Evolutionary conservation across 2,888 invertebrate genomes (phyloP).

Genomic region (Drosophila helvetica): DNA sequence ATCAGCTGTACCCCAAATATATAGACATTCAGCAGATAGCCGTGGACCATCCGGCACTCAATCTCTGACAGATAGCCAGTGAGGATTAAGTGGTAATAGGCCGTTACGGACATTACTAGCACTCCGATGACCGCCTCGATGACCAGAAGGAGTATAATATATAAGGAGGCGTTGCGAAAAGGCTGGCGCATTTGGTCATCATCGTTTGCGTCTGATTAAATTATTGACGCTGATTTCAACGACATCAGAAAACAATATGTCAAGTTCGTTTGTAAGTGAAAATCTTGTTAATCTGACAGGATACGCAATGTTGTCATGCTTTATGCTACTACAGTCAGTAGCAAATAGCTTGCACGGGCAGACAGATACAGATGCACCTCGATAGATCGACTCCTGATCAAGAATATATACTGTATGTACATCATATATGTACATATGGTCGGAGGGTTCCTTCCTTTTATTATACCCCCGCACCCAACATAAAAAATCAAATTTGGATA

Average conservation of each 20-base stretch:
- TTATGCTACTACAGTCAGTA: not conserved
- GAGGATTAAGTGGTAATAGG: conserved; percentile 66
- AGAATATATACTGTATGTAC: too few species aligned
- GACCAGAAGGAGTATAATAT: conserved; percentile 68
- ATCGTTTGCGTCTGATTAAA: conserved; percentile 28
- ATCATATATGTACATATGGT: too few species aligned
- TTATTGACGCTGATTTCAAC: not conserved
- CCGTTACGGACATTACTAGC: conserved; percentile 67
- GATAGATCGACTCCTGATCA: too few species aligned
- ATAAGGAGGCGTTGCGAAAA: conserved; percentile 71
- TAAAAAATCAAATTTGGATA: not conserved
- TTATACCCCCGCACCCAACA: too few species aligned
- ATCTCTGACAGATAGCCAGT: conserved; percentile 63
- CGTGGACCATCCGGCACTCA: conserved; percentile 61
- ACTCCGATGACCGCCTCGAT: conserved; percentile 70
- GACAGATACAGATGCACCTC: too few species aligned
- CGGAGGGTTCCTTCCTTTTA: too few species aligned
- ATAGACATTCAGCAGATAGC: conserved; percentile 73
- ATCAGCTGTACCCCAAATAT: conserved; percentile 70
- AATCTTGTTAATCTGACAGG: not conserved
- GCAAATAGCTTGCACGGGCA: too few species aligned
- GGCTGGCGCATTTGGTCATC: conserved; percentile 81
- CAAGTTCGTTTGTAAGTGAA: too few species aligned
- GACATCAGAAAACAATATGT: too few species aligned
- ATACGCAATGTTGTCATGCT: not conserved